phyloP scores from a whole-genome alignment of 1,140 invertebrate genomes.

The Aphelinus certus region DNA sequence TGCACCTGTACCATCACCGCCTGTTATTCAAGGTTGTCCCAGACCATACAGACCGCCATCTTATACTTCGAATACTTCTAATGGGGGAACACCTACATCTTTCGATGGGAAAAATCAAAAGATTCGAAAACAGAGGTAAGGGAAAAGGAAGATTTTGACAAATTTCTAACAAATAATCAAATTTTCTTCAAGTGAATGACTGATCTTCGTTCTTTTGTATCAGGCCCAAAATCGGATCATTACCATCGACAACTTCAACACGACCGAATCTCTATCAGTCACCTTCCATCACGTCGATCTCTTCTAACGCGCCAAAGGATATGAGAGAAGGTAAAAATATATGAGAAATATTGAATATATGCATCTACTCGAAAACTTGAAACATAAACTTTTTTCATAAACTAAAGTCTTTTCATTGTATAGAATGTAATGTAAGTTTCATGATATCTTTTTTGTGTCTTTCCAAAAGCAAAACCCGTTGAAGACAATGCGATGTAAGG shows the following conservation, averaged over 20 bases:
- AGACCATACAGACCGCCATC: conserved; percentile 60
- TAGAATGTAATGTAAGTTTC: conserved; percentile 20
- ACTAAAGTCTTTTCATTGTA: conserved; percentile 12
- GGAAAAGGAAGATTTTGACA: not conserved
- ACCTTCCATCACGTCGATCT: conserved; percentile 58
- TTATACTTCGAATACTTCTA: conserved; percentile 60
- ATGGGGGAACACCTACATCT: conserved; percentile 56
- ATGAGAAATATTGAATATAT: too few species aligned
- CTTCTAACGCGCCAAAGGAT: conserved; percentile 57
- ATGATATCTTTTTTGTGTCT: conserved; percentile 51
- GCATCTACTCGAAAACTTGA: too few species aligned
- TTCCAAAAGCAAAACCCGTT: conserved; percentile 61
- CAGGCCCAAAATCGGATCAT: conserved; percentile 60
- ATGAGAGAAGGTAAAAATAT: conserved; percentile 59
- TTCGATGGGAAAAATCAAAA: conserved; percentile 61
- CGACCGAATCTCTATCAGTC: conserved; percentile 60
- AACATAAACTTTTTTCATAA: not conserved
- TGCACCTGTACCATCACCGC: conserved; percentile 60
- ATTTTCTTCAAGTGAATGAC: too few species aligned
- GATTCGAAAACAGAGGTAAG: conserved; percentile 62
- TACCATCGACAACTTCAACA: conserved; percentile 54
- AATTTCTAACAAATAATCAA: too few species aligned
- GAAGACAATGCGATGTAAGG: conserved; percentile 64
- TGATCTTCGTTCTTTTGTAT: not conserved
- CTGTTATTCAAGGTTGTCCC: conserved; percentile 61